Conservation (phyloP, 2,797 vertebrate genomes). For the Rhinatrema bivittatum region DNA sequence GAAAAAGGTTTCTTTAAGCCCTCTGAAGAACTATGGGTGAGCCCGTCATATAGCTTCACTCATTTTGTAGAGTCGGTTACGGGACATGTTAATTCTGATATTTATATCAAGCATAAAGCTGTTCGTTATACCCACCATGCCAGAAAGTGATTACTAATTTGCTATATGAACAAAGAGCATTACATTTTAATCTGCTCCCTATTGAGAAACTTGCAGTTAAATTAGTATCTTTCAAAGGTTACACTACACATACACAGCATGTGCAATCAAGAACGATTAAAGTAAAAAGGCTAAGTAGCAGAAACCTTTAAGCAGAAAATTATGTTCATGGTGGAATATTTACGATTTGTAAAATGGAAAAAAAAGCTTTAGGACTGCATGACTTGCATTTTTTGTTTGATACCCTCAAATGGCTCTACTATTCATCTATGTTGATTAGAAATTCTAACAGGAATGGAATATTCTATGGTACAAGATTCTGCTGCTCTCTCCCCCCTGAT, state of each 20-base stretch:
- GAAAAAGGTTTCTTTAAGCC: too few species aligned
- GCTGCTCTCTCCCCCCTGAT: too few species aligned
- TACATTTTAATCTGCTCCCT: constrained; percentile 36
- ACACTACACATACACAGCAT: neutral
- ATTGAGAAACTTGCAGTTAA: constrained; percentile 34
- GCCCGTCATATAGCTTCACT: constrained; percentile 10
- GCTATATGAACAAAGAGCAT: constrained; percentile 21
- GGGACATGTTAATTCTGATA: constrained; percentile 21
- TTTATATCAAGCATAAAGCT: constrained; percentile 21
- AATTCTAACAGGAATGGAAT: too few species aligned
- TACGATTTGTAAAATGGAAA: too few species aligned
- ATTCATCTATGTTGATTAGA: too few species aligned
- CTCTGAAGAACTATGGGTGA: constrained; percentile 15
- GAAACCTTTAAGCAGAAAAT: constrained; percentile 12
- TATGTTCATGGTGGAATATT: constrained; percentile 7
- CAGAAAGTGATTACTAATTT: constrained; percentile 24
- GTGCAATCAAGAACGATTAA: constrained; percentile 3
- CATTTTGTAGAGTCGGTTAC: constrained; percentile 24
- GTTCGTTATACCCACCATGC: constrained; percentile 21
- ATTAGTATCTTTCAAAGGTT: constrained; percentile 30
- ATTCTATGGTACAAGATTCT: too few species aligned
- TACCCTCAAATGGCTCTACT: too few species aligned
- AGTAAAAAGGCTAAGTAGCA: constrained; percentile 1
- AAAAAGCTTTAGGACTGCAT: too few species aligned
- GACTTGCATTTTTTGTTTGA: too few species aligned